Evolutionary conservation across 2,888 invertebrate genomes (phyloP).

Genomic region (Poecilobothrus nobilitatus): DNA sequence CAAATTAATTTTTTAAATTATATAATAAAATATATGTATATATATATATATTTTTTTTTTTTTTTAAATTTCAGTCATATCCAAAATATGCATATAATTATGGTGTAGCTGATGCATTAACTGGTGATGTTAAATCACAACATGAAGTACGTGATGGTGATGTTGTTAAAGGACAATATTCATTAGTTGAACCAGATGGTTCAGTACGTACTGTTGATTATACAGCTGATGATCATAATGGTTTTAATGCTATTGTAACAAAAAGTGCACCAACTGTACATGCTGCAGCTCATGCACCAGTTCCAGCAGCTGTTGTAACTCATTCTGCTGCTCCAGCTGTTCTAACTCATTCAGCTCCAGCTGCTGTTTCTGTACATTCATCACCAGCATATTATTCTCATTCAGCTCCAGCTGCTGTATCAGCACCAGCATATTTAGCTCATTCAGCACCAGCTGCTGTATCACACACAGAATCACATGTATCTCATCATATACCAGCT

Average conservation of each 20-base stretch:
- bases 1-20: too few relatives aligned
- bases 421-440: neutral
- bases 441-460: neutral
- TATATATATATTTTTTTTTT: neutral
- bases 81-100: slow-evolving; percentile 45
- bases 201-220: slow-evolving; percentile 45
- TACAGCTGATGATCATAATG: slow-evolving; percentile 44
- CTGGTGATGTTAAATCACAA: slow-evolving; percentile 44
- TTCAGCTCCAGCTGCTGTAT: slow-evolving; percentile 19
- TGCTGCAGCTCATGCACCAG: slow-evolving; percentile 20
- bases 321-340: slow-evolving; percentile 31
- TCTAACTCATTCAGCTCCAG: slow-evolving; percentile 26
- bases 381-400: slow-evolving; percentile 28
- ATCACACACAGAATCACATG: neutral
- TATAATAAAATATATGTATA: too few relatives aligned
- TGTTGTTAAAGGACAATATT: slow-evolving; percentile 45
- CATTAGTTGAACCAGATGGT: slow-evolving; percentile 44
- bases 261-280: slow-evolving; percentile 42
- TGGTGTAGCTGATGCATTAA: slow-evolving; percentile 42
- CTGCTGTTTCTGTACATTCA: slow-evolving; percentile 29
- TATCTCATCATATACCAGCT: neutral
- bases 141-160: slow-evolving; percentile 44
- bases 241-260: slow-evolving; percentile 44
- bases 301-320: slow-evolving; percentile 24
- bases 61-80: slow-evolving; percentile 32